phyloP scores from a whole-genome alignment of 2,888 invertebrate species.

The Hermaeophaga mercurialis region DNA sequence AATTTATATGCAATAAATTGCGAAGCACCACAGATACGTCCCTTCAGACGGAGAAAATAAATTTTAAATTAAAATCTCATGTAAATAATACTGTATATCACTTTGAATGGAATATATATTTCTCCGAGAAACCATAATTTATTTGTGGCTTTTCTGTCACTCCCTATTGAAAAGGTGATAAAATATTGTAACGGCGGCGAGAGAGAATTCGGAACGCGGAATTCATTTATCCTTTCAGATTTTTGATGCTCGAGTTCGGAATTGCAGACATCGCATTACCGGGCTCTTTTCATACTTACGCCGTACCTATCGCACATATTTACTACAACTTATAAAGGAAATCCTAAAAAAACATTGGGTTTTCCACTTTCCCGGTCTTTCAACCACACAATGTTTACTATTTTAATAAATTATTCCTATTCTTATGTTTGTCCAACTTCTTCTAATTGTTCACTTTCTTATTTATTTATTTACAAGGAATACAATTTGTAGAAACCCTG shows the following conservation, averaged over 20 bases:
- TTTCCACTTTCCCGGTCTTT: too few relatives aligned
- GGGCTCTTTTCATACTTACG: neutral
- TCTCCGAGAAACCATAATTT: conserved; percentile 31
- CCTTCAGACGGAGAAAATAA: conserved; percentile 23
- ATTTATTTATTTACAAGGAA: too few relatives aligned
- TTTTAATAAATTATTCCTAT: too few relatives aligned
- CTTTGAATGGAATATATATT: conserved; percentile 29
- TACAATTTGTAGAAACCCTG: too few relatives aligned
- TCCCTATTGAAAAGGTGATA: conserved; percentile 24
- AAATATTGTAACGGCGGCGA: conserved; percentile 23
- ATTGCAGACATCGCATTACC: conserved; percentile 9
- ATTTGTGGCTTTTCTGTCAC: conserved; percentile 26
- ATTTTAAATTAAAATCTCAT: conserved; percentile 33
- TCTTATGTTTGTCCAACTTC: too few relatives aligned
- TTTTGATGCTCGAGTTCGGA: conserved; percentile 5
- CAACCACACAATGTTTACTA: too few relatives aligned
- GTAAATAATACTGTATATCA: conserved; percentile 35
- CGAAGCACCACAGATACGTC: conserved; percentile 27
- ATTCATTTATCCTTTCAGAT: conserved; percentile 17
- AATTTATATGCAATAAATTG: conserved; percentile 31
- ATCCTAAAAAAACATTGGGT: too few relatives aligned
- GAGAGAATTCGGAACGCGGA: conserved; percentile 2
- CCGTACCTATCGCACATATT: conserved; percentile 1
- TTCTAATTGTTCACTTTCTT: too few relatives aligned
- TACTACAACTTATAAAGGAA: neutral